A percentile compares a stretch with the other conserved stretches of the same genome.
Evolutionary conservation across 2,888 invertebrate species (phyloP).

Genomic region (Caenorhabditis sinica): DNA sequence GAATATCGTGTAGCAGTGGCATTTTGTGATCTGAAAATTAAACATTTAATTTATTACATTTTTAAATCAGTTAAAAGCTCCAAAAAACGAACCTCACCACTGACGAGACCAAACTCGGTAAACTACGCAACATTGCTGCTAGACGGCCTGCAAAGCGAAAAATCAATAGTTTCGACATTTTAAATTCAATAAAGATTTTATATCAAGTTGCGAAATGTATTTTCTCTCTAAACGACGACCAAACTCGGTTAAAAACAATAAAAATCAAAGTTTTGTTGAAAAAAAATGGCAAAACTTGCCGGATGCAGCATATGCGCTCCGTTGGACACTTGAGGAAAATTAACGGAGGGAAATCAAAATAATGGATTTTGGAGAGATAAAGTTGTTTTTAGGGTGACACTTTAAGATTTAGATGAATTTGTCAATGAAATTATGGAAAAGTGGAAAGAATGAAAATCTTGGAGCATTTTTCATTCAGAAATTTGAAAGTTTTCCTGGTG

Average conservation of each 20-base stretch:
- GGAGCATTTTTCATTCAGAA: no score
- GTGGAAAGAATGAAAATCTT: no score
- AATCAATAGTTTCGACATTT: not conserved
- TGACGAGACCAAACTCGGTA: slow-evolving; percentile 45
- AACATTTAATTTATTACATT: not conserved
- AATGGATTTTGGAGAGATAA: not conserved
- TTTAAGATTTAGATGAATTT: no score
- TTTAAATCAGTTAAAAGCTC: slow-evolving; percentile 8
- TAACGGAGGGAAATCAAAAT: not conserved
- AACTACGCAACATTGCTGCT: slow-evolving; percentile 59
- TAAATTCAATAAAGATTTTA: no score
- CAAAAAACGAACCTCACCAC: slow-evolving; percentile 35
- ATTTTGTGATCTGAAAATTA: slow-evolving; percentile 53
- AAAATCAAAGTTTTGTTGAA: not conserved
- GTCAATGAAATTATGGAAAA: no score
- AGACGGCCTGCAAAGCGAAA: slow-evolving; percentile 18
- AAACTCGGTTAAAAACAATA: not conserved
- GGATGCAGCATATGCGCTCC: not conserved
- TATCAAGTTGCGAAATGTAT: no score
- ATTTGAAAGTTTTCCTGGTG: no score
- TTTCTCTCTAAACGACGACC: not conserved
- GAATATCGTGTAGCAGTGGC: slow-evolving; percentile 15
- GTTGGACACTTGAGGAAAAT: not conserved
- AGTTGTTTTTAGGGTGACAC: no score
- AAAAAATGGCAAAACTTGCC: not conserved